Base-by-base conservation (phyloP, 2,797 vertebrate species). In the Heterohyrax brucei region DNA sequence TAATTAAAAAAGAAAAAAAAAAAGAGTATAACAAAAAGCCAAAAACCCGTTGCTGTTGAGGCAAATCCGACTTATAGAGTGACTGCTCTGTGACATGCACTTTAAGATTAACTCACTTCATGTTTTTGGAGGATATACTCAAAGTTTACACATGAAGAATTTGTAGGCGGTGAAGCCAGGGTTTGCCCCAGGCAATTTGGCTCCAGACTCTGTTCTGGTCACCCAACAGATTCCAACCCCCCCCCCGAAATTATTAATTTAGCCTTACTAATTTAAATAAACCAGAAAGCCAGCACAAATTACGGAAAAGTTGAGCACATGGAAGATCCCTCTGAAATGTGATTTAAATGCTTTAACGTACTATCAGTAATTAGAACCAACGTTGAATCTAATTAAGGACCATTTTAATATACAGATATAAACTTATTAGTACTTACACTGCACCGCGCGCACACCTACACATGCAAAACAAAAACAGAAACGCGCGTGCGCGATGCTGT, bases 321-420 rank as follows among this genome's bases (percentile, higher is more conserved):
- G 62, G 33, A 92, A 14, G 44, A 84, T 28, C 24, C 88, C 61
- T 91, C 79, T 75, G 64, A 89, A 92, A 81, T n/a, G 6, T 1
- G 9, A 9, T 92, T 92, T 84, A 91, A 88, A 88, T 91, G 78
- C 75, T 64, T 92, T 81, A 28, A 88, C 73, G 46, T 73, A 48
- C 79, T 66, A 50, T 1, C n/a, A 64, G 62, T 59, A 82, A 87
- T 72, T 81, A 66, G 56, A 83, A 50, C 30, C 7, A 86, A 76
- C 81, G 19, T 70, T 86, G 18, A 85, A 50, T 33, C 24, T 81
- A 89, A 75, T 53, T 89, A 79, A 89, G 46, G 28, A 48, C 26
- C 30, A 75, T 50, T 83, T 89, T 81, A 87, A 92, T 64, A 10
- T 78, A 24, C 22, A 88, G 75, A 86, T 39, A 44, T 22, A 76